These are phyloP conservation scores for Lepeophtheirus nordmannii DNA, from an alignment of 2,888 invertebrate genomes.

Conservation along the genomic window DNA sequence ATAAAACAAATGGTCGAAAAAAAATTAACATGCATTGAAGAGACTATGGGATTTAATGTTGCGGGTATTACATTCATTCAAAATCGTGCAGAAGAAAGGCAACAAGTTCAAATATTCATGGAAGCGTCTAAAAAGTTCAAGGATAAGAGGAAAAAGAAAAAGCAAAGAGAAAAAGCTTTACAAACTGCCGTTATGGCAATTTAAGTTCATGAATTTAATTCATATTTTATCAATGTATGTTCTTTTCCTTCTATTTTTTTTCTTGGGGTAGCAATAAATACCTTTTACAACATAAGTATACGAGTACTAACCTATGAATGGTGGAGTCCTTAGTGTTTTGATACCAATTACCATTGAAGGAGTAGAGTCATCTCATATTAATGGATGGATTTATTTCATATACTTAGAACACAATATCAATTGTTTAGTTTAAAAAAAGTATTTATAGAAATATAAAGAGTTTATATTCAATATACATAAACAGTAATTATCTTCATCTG, in stretches of 20 bases:
- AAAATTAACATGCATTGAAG: conserved; percentile 41
- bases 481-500: neutral
- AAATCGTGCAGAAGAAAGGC: conserved; percentile 54
- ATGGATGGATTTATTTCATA: no score
- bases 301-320: no score
- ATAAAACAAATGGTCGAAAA: neutral
- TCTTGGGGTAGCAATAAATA: no score
- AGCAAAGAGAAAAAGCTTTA: conserved; percentile 44
- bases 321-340: no score
- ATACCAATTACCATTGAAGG: no score
- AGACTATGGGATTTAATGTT: conserved; percentile 66
- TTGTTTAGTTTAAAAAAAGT: no score
- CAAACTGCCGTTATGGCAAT: conserved; percentile 45
- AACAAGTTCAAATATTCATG: conserved; percentile 57
- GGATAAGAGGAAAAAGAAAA: conserved; percentile 47
- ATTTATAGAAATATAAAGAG: no score
- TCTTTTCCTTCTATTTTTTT: no score
- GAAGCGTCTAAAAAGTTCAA: conserved; percentile 52
- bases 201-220: conserved; percentile 27
- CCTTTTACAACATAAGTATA: no score
- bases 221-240: neutral
- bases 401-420: no score
- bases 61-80: conserved; percentile 62
- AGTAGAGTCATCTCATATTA: no score
- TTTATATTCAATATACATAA: no score